These are phyloP conservation scores for Maniola jurtina DNA, from an alignment of 1,140 invertebrate species.

Conservation along the genomic window DNA sequence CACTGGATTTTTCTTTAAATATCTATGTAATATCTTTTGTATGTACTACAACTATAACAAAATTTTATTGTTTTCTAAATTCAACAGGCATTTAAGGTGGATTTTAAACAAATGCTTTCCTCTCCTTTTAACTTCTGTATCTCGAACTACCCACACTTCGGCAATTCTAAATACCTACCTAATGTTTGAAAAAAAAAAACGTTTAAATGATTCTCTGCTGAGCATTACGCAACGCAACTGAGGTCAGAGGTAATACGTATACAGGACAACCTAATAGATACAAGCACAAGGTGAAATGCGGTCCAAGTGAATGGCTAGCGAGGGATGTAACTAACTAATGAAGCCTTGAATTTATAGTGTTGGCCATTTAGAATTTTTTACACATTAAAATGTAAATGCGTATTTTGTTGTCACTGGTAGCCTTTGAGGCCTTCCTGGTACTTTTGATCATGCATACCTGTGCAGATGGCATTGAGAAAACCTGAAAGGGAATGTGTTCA, in stretches of 20 bases:
- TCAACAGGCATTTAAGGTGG: neutral
- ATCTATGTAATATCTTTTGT: no score
- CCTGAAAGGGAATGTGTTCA: conserved; percentile 11
- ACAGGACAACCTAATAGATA: conserved; percentile 11
- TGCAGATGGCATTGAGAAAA: conserved; percentile 4
- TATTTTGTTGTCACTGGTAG: conserved; percentile 1
- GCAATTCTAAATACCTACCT: no score
- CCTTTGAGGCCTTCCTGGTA: conserved; percentile 9
- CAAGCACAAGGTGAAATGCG: conserved; percentile 56
- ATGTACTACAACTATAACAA: no score
- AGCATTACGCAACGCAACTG: conserved; percentile 2
- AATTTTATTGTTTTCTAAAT: neutral
- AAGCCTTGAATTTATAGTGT: conserved; percentile 24
- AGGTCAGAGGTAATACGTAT: conserved; percentile 17
- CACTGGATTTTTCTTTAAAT: no score
- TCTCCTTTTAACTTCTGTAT: no score
- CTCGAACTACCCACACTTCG: no score
- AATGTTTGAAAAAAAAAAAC: no score
- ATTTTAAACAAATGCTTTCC: neutral
- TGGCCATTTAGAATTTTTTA: conserved; percentile 17
- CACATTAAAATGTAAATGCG: conserved; percentile 8
- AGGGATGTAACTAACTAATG: conserved; percentile 14
- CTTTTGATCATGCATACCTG: conserved; percentile 5
- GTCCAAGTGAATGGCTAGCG: conserved; percentile 53
- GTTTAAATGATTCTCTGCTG: neutral